phyloP scores from a whole-genome alignment of 2,888 invertebrate species.

The Xestia xanthographa region DNA sequence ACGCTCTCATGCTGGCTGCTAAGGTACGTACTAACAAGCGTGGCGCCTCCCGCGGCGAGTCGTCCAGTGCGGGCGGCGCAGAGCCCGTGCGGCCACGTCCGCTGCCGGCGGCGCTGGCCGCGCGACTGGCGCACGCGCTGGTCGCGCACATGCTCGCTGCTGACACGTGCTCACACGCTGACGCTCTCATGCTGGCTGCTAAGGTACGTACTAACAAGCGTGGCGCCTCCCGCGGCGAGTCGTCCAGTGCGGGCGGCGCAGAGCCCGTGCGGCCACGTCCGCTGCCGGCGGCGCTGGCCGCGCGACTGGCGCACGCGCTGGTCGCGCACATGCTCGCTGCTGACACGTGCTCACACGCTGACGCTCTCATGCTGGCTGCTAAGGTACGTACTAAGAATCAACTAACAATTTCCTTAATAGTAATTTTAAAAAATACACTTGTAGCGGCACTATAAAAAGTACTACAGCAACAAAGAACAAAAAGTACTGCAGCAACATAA shows the following conservation, averaged over 20 bases:
- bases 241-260: conserved; percentile 47
- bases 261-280: conserved; percentile 64
- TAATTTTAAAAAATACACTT: too few species aligned
- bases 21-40: conserved; percentile 91
- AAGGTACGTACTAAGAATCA: conserved; percentile 90
- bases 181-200: conserved; percentile 96
- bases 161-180: conserved; percentile 95
- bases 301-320: conserved; percentile 93
- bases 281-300: conserved; percentile 77
- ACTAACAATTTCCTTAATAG: too few species aligned
- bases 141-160: conserved; percentile 95
- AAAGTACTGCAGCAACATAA: too few species aligned
- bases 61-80: conserved; percentile 47
- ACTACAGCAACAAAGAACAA: too few species aligned
- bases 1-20: conserved; percentile 96
- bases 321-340: conserved; percentile 95
- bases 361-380: conserved; percentile 96
- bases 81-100: conserved; percentile 64
- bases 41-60: conserved; percentile 80
- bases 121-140: conserved; percentile 93
- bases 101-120: conserved; percentile 77
- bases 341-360: conserved; percentile 95
- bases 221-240: conserved; percentile 80
- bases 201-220: conserved; percentile 91
- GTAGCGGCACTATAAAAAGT: too few species aligned